These are phyloP conservation scores for Polypterus bichir DNA, from an alignment of 2,113 vertebrate species.

Conservation along the genomic window DNA sequence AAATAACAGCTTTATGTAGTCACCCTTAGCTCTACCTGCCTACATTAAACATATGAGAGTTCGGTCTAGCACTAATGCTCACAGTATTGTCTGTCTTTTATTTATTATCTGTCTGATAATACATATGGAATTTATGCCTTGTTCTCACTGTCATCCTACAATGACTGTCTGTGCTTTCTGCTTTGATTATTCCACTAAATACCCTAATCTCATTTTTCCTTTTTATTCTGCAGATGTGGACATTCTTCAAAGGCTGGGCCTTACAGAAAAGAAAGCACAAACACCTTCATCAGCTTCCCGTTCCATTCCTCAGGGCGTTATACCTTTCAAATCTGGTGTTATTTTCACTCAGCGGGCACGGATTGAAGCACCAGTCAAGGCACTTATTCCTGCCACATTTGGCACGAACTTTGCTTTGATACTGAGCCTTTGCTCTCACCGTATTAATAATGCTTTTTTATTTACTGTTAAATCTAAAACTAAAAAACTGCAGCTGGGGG, in stretches of 20 bases:
- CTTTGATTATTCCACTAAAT: background rate
- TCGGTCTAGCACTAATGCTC: background rate
- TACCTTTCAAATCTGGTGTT: slow-evolving; percentile 76
- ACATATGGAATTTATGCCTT: background rate
- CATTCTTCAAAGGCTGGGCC: slow-evolving; percentile 76
- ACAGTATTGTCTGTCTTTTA: background rate
- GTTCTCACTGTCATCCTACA: background rate
- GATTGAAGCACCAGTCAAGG: slow-evolving; percentile 55
- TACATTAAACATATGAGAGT: background rate
- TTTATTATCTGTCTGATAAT: background rate
- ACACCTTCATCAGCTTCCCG: slow-evolving; percentile 31
- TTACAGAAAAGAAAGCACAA: slow-evolving; percentile 54
- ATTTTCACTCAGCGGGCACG: slow-evolving; percentile 77
- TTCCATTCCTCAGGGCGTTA: slow-evolving; percentile 60
- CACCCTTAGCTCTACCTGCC: background rate
- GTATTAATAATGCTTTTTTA: slow-evolving; percentile 82
- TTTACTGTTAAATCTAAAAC: slow-evolving; percentile 70
- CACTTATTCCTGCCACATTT: slow-evolving; percentile 54
- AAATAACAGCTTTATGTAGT: too few relatives aligned
- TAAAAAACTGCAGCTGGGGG: slow-evolving; percentile 76
- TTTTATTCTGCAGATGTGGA: slow-evolving; percentile 73
- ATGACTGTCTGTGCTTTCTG: background rate
- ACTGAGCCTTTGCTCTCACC: slow-evolving; percentile 79
- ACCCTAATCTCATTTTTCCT: background rate
- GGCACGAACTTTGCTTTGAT: slow-evolving; percentile 66